Base-by-base conservation (phyloP, 1,140 invertebrate species). In the Oryctes rhinoceros region DNA sequence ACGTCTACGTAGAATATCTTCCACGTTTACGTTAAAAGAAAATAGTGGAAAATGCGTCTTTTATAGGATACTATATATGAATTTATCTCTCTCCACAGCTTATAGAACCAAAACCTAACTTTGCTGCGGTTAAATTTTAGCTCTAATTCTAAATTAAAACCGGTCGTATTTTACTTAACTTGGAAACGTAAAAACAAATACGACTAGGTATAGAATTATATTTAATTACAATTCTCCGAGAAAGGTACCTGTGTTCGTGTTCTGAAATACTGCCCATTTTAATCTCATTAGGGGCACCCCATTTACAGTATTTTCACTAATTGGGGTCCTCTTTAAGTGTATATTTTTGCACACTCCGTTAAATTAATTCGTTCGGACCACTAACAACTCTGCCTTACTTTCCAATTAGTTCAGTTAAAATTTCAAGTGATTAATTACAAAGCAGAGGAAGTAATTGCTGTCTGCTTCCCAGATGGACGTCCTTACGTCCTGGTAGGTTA, bases 381-480 rank as follows among this genome's bases (percentile, higher is more conserved):
- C 65, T 79, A 79, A 79, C 78, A 79, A 79, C 78, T 75, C 78
- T 71, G 78, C 78, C 74, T 79, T 24, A 59, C 78, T 71, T 79
- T 79, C 78, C 78, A 79, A 79, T 79, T 79, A 79, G 78, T 74
- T 79, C 48, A 18, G 65, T 71, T 65, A 79, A 39, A 79, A 79
- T 74, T 79, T 79, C 53, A 79, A 79, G 62, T 79, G 78, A 79
- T 79, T 79, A 79, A 79, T 79, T 79, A 79, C 53, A 79, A 65
- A 71, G 44, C 78, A 39, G 47, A 79, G 78, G 47, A 79, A 74
- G 65, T 79, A 74, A 71, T 35, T 71, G 65, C 65, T 71, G 10
- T 13, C 24, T 15, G 24, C 6, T 13, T 24, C 18, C n/a, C 53
- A 18, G 53, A 59, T 18, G 53, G 53, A n/a, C 53, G 53, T 59